Evolutionary conservation across 2,888 invertebrate species (phyloP).

Genomic region (Xestoiulus laeticollis): DNA sequence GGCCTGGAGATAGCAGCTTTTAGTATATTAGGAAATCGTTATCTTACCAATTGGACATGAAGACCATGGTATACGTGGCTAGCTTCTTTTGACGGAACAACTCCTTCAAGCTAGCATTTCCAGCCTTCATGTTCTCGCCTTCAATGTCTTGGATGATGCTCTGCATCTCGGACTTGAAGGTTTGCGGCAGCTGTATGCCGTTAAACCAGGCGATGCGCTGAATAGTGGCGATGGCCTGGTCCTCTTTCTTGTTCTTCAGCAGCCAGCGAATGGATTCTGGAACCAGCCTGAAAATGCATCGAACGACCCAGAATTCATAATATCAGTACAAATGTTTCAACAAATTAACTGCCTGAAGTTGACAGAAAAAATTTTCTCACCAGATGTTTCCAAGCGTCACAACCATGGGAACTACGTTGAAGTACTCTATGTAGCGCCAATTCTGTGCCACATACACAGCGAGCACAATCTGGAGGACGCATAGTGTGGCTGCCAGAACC

Average conservation of each 20-base stretch:
- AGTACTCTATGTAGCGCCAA: constrained; percentile 53
- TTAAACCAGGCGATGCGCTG: constrained; percentile 50
- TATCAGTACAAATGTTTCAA: not conserved
- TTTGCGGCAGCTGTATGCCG: constrained; percentile 47
- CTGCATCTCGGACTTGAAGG: constrained; percentile 50
- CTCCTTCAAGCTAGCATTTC: constrained; percentile 50
- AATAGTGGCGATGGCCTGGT: constrained; percentile 51
- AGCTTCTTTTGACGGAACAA: constrained; percentile 50
- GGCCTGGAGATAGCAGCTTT: no score
- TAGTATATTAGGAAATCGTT: not conserved
- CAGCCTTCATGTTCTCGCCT: constrained; percentile 47
- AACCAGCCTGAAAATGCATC: constrained; percentile 51
- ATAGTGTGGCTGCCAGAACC: constrained; percentile 50
- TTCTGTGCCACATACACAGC: constrained; percentile 27
- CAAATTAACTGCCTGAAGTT: not conserved
- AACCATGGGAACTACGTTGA: constrained; percentile 52
- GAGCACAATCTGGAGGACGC: constrained; percentile 51
- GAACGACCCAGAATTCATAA: no score
- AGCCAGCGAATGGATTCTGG: constrained; percentile 56
- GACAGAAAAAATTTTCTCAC: constrained; percentile 2
- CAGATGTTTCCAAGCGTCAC: constrained; percentile 52
- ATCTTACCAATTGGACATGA: constrained; percentile 53
- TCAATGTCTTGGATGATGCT: constrained; percentile 53
- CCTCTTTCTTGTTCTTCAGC: constrained; percentile 52
- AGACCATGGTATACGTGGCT: constrained; percentile 51